Evolutionary conservation across 2,888 invertebrate genomes (phyloP).

Genomic region (Sinodicranocentrus sp.): DNA sequence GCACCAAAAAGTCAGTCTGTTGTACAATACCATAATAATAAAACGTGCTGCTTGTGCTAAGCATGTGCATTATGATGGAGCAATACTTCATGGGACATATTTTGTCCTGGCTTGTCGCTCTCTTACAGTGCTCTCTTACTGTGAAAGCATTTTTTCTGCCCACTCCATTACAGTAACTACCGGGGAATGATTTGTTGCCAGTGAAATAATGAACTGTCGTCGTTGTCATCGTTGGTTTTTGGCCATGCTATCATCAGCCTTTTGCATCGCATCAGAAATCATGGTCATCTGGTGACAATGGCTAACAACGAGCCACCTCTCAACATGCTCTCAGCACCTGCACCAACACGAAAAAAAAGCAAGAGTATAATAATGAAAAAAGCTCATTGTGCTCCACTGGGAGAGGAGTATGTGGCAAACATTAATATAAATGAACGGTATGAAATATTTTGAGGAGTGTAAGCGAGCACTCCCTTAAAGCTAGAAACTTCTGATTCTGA

Average conservation of each 20-base stretch:
- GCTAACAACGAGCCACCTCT: slow-evolving; percentile 65
- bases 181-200: slow-evolving; percentile 64
- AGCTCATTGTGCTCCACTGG: slow-evolving; percentile 1
- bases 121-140: slow-evolving; percentile 45
- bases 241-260: slow-evolving; percentile 52
- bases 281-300: slow-evolving; percentile 68
- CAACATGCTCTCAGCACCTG: slow-evolving; percentile 75
- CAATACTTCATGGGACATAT: slow-evolving; percentile 22
- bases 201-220: slow-evolving; percentile 68
- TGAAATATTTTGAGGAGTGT: slow-evolving; percentile 51
- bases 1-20: slow-evolving; percentile 27
- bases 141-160: slow-evolving; percentile 42
- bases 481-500: background rate
- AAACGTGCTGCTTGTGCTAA: slow-evolving; percentile 60
- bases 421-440: slow-evolving; percentile 37
- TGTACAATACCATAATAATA: slow-evolving; percentile 44
- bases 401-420: slow-evolving; percentile 16
- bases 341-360: slow-evolving; percentile 64
- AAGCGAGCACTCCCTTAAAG: background rate
- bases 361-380: slow-evolving; percentile 37
- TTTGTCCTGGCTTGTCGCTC: slow-evolving; percentile 25
- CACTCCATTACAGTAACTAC: slow-evolving; percentile 42
- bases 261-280: slow-evolving; percentile 57
- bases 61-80: slow-evolving; percentile 16
- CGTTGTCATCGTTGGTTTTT: slow-evolving; percentile 62